Base-by-base conservation (phyloP, 2,888 invertebrate genomes). In the Callinectes sapidus region DNA sequence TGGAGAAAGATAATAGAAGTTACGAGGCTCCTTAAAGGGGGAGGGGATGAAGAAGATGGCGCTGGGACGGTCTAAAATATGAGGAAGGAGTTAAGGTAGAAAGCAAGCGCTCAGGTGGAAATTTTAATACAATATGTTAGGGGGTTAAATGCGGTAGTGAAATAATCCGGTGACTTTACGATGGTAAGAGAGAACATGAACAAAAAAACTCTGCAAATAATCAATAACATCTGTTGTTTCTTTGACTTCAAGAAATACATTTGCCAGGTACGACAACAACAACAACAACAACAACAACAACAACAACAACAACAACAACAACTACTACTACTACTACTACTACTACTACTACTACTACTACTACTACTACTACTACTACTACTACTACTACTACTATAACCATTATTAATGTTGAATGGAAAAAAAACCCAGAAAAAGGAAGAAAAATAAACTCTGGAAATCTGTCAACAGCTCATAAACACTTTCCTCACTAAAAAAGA, bases 1-100 rank as follows among this genome's bases (percentile, higher is more conserved):
- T 10, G n/a, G 71, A 71, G 35, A 86, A 42, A 86, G 71, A 71
- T 71, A 71, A 42, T 39, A 32, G 16, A 28, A 55, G 89, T 42
- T 42, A 42, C 23, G 86, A 42, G 86, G n/a, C 39, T 23, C 23
- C 39, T 86, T n/a, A 32, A 86, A 87, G 87, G n/a, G 87, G 48
- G 18, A 14, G n/a, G 28, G 48, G 35, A 28, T 48, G 16, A 14
- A 23, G 35, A 48, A 42, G 23, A 86, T 14, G 16, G 89, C 42
- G 61, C 6, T 2, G 13, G n/a, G n/a, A 3, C 6, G 16, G 48
- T 18, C 39, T 39, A 18, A n/a, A 23, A 3, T 35, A 28, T 48
- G 87, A 87, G 18, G 48, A 28, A 87, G 42, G 35, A 71, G 71
- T 16, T 2, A 28, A 71, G 71, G 23, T 28, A 71, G 28, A 71